Percentiles rank a stretch among this genome's conserved stretches.
Conservation (phyloP, 1,140 invertebrate genomes). For the Ceratitis capitata region DNA sequence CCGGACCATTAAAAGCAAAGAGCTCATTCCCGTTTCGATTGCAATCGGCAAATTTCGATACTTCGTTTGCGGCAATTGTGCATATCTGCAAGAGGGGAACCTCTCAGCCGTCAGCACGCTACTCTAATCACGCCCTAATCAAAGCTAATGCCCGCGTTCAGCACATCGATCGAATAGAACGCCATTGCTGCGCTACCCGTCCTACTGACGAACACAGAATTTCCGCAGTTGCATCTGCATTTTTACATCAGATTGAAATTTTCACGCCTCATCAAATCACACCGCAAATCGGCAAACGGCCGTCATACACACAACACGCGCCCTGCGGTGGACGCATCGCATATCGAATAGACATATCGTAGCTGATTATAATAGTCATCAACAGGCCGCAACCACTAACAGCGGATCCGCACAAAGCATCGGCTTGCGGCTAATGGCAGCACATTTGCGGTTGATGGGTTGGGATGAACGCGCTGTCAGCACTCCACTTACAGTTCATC, state of each 20-base stretch:
- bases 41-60: background rate
- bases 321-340: background rate
- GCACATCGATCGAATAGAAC: background rate
- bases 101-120: background rate
- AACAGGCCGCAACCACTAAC: background rate
- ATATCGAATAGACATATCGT: conserved; percentile 18
- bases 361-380: conserved; percentile 6
- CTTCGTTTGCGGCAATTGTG: background rate
- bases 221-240: conserved; percentile 29
- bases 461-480: conserved; percentile 17
- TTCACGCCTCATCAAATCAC: conserved; percentile 33
- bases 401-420: background rate
- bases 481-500: conserved; percentile 9
- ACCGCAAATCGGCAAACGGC: background rate
- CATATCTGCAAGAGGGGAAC: background rate
- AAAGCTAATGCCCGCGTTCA: background rate
- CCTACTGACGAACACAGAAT: too few species aligned
- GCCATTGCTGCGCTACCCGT: background rate
- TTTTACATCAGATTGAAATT: background rate
- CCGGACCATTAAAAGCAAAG: background rate
- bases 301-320: background rate
- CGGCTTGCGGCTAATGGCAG: background rate
- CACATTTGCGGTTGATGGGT: background rate
- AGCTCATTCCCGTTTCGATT: background rate
- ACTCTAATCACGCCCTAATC: conserved; percentile 26